phyloP scores from a whole-genome alignment of 2,888 invertebrate genomes.

The Pristionchus fissidentatus region DNA sequence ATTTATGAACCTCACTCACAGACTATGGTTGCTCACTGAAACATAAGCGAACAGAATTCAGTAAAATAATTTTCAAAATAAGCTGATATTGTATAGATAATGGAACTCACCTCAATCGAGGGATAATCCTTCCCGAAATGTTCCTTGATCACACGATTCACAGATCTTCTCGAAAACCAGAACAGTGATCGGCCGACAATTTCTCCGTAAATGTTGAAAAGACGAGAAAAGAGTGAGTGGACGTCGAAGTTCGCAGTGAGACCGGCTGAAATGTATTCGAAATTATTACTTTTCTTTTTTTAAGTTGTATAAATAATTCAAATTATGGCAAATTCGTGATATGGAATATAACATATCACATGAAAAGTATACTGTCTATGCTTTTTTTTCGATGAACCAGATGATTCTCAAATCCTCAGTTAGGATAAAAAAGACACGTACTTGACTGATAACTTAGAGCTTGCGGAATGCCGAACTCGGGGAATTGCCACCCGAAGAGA shows the following conservation, averaged over 20 bases:
- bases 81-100: too few species aligned
- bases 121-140: neutral
- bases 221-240: neutral
- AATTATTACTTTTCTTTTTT: too few species aligned
- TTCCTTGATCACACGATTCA: neutral
- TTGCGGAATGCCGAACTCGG: neutral
- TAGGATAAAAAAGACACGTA: neutral
- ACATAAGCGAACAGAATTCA: too few species aligned
- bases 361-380: too few species aligned
- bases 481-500: neutral
- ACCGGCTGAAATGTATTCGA: neutral
- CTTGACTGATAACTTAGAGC: neutral
- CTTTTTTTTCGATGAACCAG: too few species aligned
- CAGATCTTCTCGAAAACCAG: neutral
- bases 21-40: too few species aligned
- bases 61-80: too few species aligned
- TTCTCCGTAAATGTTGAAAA: neutral
- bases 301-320: too few species aligned
- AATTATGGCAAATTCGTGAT: too few species aligned
- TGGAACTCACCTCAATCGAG: neutral
- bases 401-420: too few species aligned
- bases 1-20: too few species aligned
- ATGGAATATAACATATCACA: too few species aligned
- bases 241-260: neutral
- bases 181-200: neutral